A percentile compares a stretch with the other conserved stretches of the same genome.
Evolutionary conservation across 2,888 invertebrate species (phyloP).

Genomic region (Apodemia hepburni): DNA sequence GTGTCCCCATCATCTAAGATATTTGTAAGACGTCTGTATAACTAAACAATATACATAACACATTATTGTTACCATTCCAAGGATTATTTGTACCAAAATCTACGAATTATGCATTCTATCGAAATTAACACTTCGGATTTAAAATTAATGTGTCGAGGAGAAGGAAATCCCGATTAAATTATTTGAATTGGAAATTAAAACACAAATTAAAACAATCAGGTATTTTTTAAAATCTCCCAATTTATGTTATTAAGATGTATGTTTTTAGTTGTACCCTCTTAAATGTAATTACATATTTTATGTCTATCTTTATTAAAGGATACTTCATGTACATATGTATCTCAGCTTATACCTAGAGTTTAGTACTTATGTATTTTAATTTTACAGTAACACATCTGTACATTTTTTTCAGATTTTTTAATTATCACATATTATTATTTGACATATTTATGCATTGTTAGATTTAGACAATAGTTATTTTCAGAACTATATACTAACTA

Average conservation of each 20-base stretch:
- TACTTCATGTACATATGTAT: slow-evolving; percentile 6
- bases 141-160: background rate
- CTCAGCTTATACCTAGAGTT: slow-evolving; percentile 1
- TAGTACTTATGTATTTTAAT: slow-evolving; percentile 5
- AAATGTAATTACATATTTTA: slow-evolving; percentile 4
- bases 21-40: slow-evolving; percentile 1
- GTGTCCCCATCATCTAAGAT: slow-evolving; percentile 12
- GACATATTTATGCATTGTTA: slow-evolving; percentile 1
- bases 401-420: slow-evolving; percentile 5
- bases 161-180: slow-evolving; percentile 3
- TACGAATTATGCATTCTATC: background rate
- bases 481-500: background rate
- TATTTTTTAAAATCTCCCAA: slow-evolving; percentile 1
- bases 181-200: slow-evolving; percentile 2
- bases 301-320: background rate
- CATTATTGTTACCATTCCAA: background rate
- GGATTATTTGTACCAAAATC: slow-evolving; percentile 4
- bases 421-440: background rate
- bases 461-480: slow-evolving; percentile 5
- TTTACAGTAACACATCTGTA: background rate
- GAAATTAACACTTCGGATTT: background rate
- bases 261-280: background rate
- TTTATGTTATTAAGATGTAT: slow-evolving; percentile 1
- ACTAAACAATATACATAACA: background rate
- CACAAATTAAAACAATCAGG: slow-evolving; percentile 4